These are phyloP conservation scores for Phortica variegata DNA, from an alignment of 1,140 invertebrate genomes.

Conservation along the genomic window DNA sequence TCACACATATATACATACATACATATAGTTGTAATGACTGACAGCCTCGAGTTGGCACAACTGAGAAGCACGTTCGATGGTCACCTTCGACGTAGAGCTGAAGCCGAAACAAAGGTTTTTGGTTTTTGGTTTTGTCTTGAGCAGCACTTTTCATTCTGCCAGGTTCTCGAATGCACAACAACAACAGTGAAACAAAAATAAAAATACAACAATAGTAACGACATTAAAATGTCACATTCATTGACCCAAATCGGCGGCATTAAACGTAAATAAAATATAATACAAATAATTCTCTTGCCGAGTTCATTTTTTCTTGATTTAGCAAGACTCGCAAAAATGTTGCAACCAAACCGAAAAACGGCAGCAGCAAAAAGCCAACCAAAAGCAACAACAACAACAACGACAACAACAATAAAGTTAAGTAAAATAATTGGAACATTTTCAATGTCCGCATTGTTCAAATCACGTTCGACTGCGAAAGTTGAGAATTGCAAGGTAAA, in stretches of 20 bases:
- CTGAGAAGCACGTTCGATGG: conserved; percentile 9
- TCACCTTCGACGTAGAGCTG: conserved; percentile 8
- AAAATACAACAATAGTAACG: no score
- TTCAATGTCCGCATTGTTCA: conserved; percentile 14
- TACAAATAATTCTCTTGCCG: not conserved
- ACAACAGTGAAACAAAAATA: no score
- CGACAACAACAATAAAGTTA: conserved; percentile 19
- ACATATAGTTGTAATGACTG: no score
- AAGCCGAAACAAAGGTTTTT: conserved; percentile 13
- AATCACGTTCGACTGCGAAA: conserved; percentile 24
- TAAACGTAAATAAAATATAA: not conserved
- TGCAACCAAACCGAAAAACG: conserved; percentile 31
- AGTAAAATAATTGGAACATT: conserved; percentile 44
- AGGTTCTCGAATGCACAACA: not conserved
- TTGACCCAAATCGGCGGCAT: conserved; percentile 29
- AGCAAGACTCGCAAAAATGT: conserved; percentile 43
- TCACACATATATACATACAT: no score
- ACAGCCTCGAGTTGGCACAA: conserved; percentile 1
- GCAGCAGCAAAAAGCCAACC: conserved; percentile 1
- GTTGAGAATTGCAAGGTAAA: conserved; percentile 24
- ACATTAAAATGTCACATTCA: conserved; percentile 34
- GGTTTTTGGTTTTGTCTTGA: no score
- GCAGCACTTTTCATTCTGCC: conserved; percentile 16
- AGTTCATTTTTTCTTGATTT: conserved; percentile 36
- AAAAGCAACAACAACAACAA: conserved; percentile 1